Percentiles rank a stretch among this genome's conserved stretches.
phyloP scores from a whole-genome alignment of 1,140 invertebrate genomes.

The Eupeodes corollae region DNA sequence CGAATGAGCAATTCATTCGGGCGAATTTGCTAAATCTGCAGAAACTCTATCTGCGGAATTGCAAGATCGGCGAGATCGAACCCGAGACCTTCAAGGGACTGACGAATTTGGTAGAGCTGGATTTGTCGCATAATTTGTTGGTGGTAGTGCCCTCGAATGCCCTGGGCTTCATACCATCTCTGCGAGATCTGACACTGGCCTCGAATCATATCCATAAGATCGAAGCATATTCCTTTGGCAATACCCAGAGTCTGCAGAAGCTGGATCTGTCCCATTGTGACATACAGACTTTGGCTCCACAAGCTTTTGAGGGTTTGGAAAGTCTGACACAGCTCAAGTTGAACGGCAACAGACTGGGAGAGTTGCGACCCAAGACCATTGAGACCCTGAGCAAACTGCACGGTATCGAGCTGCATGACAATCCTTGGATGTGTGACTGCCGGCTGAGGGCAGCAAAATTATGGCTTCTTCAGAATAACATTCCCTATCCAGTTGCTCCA shows the following conservation, averaged over 20 bases:
- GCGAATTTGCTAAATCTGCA: conserved; percentile 76
- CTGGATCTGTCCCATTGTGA: conserved; percentile 74
- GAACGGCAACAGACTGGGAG: conserved; percentile 66
- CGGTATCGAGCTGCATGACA: conserved; percentile 77
- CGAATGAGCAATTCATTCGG: conserved; percentile 65
- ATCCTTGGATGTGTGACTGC: conserved; percentile 87
- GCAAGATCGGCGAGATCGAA: conserved; percentile 75
- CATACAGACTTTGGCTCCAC: conserved; percentile 59
- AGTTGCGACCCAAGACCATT: conserved; percentile 57
- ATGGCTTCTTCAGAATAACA: conserved; percentile 72
- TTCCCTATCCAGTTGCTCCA: conserved; percentile 66
- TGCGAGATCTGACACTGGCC: conserved; percentile 66
- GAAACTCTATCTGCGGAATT: conserved; percentile 67
- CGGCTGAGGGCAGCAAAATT: conserved; percentile 66
- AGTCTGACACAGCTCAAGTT: conserved; percentile 69
- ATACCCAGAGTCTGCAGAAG: conserved; percentile 64
- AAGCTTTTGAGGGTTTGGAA: conserved; percentile 66
- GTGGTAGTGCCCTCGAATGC: conserved; percentile 64
- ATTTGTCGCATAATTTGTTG: conserved; percentile 72
- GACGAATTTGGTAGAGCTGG: conserved; percentile 78
- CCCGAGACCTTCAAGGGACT: conserved; percentile 67
- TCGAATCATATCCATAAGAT: conserved; percentile 73
- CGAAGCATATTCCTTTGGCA: conserved; percentile 60
- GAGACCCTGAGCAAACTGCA: conserved; percentile 61
- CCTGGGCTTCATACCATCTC: conserved; percentile 62